Evolutionary conservation across 2,888 invertebrate genomes (phyloP).

Genomic region (Pheosia gnoma): DNA sequence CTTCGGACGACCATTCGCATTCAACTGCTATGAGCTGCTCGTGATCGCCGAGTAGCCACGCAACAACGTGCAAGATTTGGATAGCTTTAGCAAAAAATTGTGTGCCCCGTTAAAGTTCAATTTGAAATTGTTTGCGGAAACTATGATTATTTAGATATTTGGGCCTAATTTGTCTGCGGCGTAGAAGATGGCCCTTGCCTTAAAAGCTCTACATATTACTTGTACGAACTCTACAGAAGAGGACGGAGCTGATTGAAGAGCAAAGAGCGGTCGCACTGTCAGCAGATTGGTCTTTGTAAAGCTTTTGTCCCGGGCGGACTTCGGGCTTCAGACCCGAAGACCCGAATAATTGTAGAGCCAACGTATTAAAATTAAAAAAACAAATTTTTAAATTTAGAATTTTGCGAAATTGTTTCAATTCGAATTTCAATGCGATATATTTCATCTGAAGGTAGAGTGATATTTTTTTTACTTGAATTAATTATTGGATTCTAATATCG

Average conservation of each 20-base stretch:
- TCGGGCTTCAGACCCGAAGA: too few species aligned
- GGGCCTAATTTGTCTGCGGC: too few species aligned
- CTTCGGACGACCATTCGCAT: slow-evolving; percentile 69
- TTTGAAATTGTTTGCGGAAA: slow-evolving; percentile 4
- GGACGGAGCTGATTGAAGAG: too few species aligned
- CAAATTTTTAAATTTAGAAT: not conserved
- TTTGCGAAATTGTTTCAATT: not conserved
- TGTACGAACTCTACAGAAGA: too few species aligned
- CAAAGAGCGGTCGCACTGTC: too few species aligned
- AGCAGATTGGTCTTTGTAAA: too few species aligned
- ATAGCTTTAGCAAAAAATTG: slow-evolving; percentile 1
- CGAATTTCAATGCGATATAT: not conserved
- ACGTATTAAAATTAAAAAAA: not conserved
- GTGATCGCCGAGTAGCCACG: slow-evolving; percentile 41
- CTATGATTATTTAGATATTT: not conserved
- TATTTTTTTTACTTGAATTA: not conserved
- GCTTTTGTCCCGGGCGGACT: too few species aligned
- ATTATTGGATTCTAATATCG: not conserved
- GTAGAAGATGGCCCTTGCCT: too few species aligned
- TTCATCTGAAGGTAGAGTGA: not conserved
- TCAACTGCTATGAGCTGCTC: slow-evolving; percentile 71
- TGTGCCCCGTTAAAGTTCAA: not conserved
- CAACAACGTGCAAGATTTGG: not conserved
- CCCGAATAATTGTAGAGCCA: too few species aligned
- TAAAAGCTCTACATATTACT: too few species aligned